phyloP scores from a whole-genome alignment of 1,140 invertebrate genomes.

The Caenorhabditis inopinata region DNA sequence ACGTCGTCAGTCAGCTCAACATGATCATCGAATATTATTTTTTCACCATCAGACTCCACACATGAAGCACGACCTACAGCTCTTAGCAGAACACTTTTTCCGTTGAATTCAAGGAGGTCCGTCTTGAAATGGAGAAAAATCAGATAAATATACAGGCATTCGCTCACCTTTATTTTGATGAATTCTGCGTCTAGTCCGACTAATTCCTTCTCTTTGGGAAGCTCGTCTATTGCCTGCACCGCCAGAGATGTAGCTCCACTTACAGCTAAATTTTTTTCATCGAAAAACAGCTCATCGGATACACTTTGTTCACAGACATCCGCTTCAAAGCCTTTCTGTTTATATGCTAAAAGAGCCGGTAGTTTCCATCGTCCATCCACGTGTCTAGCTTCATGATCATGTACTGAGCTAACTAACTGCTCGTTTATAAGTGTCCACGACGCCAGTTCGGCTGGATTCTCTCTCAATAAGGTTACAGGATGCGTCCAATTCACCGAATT shows the following conservation, averaged over 20 bases:
- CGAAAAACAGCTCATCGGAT: neutral
- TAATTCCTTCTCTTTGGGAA: neutral
- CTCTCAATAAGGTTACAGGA: neutral
- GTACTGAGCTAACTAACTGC: neutral
- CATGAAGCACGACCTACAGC: neutral
- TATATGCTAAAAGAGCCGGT: neutral
- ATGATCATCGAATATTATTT: slow-evolving; percentile 19
- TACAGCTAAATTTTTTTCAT: neutral
- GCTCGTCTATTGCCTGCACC: neutral
- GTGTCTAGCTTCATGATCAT: slow-evolving; percentile 1
- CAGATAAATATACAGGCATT: no score
- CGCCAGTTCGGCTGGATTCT: neutral
- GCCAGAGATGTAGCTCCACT: neutral
- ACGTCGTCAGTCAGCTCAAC: neutral
- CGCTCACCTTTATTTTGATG: neutral
- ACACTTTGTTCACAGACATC: neutral
- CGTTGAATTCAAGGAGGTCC: neutral
- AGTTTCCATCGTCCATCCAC: slow-evolving; percentile 21
- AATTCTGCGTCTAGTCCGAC: slow-evolving; percentile 15
- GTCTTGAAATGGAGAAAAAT: neutral
- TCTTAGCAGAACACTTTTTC: neutral
- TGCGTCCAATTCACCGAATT: neutral
- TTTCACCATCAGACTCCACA: neutral
- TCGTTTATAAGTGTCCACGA: neutral
- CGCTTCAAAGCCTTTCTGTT: neutral